Evolutionary conservation across 2,113 vertebrate genomes (phyloP).

Genomic region (Carassius gibelio): DNA sequence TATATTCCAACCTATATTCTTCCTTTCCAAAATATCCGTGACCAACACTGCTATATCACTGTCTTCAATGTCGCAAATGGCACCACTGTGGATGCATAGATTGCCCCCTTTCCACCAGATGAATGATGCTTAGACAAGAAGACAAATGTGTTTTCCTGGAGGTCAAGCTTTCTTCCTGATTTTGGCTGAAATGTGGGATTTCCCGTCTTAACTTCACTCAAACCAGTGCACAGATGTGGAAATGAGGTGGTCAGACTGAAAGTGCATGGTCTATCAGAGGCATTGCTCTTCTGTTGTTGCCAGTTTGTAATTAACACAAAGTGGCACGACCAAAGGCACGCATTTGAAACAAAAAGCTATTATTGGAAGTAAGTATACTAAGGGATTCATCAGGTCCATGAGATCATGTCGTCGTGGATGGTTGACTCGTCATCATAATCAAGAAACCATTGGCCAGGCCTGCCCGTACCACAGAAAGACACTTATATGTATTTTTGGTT

Average conservation of each 20-base stretch:
- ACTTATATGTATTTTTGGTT: constrained; percentile 15
- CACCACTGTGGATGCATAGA: constrained; percentile 1
- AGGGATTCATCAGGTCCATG: constrained; percentile 56
- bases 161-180: constrained; percentile 6
- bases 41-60: background rate
- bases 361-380: constrained; percentile 68
- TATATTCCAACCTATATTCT: background rate
- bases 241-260: constrained; percentile 32
- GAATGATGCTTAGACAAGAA: background rate
- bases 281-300: constrained; percentile 60
- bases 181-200: constrained; percentile 19
- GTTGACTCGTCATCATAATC: constrained; percentile 69
- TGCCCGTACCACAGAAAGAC: constrained; percentile 28
- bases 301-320: constrained; percentile 67
- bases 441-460: constrained; percentile 63
- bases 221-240: constrained; percentile 40
- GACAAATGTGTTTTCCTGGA: constrained; percentile 8
- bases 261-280: constrained; percentile 22
- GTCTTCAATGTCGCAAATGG: background rate
- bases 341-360: constrained; percentile 64
- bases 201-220: constrained; percentile 1
- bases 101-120: background rate
- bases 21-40: background rate
- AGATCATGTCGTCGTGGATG: constrained; percentile 58
- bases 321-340: constrained; percentile 64